These are phyloP conservation scores for Dermochelys coriacea DNA, from an alignment of 2,797 vertebrate species.

Conservation along the genomic window DNA sequence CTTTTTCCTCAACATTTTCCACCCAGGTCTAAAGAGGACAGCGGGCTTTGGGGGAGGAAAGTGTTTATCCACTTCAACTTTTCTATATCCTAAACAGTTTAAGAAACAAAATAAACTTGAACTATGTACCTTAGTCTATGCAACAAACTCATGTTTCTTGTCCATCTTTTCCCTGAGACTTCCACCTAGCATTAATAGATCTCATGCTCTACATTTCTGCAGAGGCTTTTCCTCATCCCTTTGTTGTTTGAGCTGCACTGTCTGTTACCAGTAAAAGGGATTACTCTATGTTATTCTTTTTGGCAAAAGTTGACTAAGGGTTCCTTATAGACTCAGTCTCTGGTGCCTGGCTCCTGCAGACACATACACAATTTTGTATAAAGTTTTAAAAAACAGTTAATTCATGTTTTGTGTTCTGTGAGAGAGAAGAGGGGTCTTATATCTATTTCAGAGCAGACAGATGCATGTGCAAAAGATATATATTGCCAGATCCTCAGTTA, in stretches of 20 bases:
- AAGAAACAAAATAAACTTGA: background rate
- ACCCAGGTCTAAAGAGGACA: background rate
- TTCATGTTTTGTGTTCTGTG: background rate
- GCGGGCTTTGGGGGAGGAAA: background rate
- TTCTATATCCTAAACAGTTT: background rate
- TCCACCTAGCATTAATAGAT: background rate
- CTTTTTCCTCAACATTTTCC: no score
- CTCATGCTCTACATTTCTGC: background rate
- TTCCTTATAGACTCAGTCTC: background rate
- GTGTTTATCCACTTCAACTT: background rate
- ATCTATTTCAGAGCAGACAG: background rate
- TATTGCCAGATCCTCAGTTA: background rate
- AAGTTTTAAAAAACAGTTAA: background rate
- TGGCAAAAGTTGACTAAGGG: background rate
- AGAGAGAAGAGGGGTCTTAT: background rate
- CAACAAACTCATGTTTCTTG: background rate
- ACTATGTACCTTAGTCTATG: background rate
- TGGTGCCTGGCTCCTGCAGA: background rate
- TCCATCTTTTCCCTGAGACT: background rate
- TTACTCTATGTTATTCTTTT: background rate
- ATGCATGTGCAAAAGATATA: background rate
- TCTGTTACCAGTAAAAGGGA: background rate
- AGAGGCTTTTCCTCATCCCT: background rate
- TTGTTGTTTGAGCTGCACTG: background rate
- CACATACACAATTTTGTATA: background rate